Conservation (phyloP, 2,113 vertebrate genomes). For the Rhynchomys soricoides region DNA sequence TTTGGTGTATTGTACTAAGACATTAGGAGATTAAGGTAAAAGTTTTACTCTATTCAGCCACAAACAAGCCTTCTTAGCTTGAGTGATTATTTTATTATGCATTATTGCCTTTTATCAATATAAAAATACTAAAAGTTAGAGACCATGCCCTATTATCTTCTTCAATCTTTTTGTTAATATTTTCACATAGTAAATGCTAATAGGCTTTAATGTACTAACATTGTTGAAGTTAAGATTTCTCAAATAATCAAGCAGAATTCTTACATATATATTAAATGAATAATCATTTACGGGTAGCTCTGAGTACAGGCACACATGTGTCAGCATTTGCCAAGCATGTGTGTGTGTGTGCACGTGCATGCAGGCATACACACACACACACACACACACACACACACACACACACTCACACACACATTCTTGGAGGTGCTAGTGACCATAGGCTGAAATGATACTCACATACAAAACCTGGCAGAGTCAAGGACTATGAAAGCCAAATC, state of each 20-base stretch:
- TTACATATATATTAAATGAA: neutral
- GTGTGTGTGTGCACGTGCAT: accelerated
- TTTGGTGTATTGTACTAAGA: neutral
- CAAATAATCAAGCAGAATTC: neutral
- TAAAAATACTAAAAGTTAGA: neutral
- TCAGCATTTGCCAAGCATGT: neutral
- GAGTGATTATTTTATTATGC: neutral
- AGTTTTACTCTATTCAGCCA: neutral
- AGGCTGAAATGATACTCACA: neutral
- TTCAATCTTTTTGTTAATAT: conserved; percentile 4
- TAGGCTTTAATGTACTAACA: neutral
- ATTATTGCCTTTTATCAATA: neutral
- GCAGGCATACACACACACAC: neutral
- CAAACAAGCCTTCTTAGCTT: neutral
- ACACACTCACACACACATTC: neutral
- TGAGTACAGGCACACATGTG: accelerated
- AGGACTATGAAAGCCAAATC: neutral
- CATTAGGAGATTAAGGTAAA: neutral
- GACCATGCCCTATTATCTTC: neutral
- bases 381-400: no score
- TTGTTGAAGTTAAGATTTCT: neutral
- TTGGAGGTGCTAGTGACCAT: neutral
- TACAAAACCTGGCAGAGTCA: conserved; percentile 29
- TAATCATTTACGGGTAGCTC: neutral
- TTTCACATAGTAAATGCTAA: neutral